Conservation (phyloP, 2,113 vertebrate species). For the Cervus canadensis region DNA sequence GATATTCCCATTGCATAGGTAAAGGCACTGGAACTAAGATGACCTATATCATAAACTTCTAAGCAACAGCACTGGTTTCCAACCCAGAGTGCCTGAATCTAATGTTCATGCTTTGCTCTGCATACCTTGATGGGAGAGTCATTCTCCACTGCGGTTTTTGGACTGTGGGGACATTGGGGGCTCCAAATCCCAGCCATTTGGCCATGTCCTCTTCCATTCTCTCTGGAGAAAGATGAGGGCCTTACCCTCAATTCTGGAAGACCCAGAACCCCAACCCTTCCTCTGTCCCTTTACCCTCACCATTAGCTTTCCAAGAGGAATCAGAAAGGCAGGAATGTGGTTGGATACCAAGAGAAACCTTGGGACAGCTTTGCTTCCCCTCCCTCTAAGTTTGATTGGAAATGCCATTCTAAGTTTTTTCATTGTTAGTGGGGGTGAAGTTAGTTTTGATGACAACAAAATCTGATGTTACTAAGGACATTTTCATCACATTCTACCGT, state of each 20-base stretch:
- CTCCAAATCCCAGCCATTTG: not conserved
- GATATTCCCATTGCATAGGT: not conserved
- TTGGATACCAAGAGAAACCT: not conserved
- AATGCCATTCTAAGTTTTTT: not conserved
- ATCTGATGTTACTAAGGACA: not conserved
- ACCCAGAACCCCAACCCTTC: not conserved
- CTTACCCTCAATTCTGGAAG: not conserved
- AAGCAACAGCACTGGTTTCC: not conserved
- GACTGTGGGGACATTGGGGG: not conserved
- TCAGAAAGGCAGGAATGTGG: not conserved
- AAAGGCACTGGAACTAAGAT: not conserved
- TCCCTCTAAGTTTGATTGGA: not conserved
- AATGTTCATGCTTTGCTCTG: not conserved
- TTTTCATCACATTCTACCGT: not conserved
- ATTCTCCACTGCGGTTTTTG: not conserved
- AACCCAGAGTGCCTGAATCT: not conserved
- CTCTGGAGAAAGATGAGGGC: not conserved
- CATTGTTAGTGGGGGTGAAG: not conserved
- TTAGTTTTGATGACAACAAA: not conserved
- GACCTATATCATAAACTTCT: not conserved
- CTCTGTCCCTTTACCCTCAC: not conserved
- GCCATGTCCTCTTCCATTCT: not conserved
- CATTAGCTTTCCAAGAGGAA: not conserved
- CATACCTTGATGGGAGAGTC: not conserved
- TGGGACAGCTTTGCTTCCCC: not conserved